Evolutionary conservation across 2,113 vertebrate genomes (phyloP).

Genomic region (Hemichromis elongatus): DNA sequence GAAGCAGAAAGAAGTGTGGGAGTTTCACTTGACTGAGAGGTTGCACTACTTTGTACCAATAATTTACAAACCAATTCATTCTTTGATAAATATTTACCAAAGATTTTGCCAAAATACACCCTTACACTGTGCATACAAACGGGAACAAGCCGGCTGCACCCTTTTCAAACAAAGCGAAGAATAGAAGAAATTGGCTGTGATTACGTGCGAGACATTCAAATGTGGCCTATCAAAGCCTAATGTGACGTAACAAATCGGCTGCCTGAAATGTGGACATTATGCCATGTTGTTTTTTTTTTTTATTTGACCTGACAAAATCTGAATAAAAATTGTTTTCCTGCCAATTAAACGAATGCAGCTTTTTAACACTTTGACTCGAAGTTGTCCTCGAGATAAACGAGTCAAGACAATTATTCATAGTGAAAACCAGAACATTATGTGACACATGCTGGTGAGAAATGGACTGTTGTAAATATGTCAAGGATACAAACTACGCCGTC

Average conservation of each 20-base stretch:
- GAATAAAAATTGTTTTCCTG: background rate
- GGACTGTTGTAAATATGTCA: background rate
- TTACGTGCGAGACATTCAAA: background rate
- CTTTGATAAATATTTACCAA: background rate
- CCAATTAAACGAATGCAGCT: background rate
- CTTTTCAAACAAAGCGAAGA: background rate
- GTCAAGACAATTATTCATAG: background rate
- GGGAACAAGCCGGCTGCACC: background rate
- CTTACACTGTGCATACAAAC: background rate
- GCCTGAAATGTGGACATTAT: background rate
- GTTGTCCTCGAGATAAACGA: background rate
- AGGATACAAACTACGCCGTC: background rate
- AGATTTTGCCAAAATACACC: background rate
- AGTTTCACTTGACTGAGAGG: background rate
- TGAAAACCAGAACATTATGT: background rate
- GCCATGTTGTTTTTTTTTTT: background rate
- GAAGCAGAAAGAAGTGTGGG: background rate
- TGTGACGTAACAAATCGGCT: background rate
- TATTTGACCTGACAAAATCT: background rate
- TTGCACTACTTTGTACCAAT: background rate
- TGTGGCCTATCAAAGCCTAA: background rate
- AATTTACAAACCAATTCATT: background rate
- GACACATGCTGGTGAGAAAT: background rate
- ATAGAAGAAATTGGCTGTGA: background rate
- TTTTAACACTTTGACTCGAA: background rate